Base-by-base conservation (phyloP, 2,797 vertebrate species). In the Sebastes minor region DNA sequence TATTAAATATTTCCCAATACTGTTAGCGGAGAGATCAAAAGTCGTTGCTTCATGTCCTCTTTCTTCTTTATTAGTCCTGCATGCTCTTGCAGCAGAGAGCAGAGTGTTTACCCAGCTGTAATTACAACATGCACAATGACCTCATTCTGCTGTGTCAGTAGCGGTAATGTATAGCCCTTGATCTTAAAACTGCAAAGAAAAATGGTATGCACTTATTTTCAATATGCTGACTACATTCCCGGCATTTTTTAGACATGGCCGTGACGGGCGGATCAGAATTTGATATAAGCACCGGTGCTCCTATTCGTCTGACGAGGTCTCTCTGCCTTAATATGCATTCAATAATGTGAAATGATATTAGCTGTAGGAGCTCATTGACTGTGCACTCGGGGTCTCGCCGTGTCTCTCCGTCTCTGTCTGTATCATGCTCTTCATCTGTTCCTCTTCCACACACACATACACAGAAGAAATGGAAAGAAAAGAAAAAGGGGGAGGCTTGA, bases 281-380 rank as follows among this genome's bases (percentile, higher is more conserved):
- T 91, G 91, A 93, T 93, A 86, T 83, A 84, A 91, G 88, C 88
- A 28, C 71, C 4, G 86, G 28, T 82, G 89, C 89, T 90, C 84
- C 88, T 82, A 42, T 86, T 91, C 83, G 57, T 86, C 87, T 86
- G 88, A 88, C 90, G 78, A 86, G 76, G 88, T 83, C 88, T 74
- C 88, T 86, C 76, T 62, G 80, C 73, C 90, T 89, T 87, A 74
- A 90, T 87, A 88, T 85, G 88, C 91, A 91, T 92, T 89, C 90
- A 84, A 90, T 92, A 88, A 92, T 89, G 87, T 89, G 85, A 90
- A 84, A 90, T 86, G 89, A 92, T 92, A 90, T 90, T 88, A 90
- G 87, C 90, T 87, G 90, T 83, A 84, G 87, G 89, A 92, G 90
- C 92, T 91, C 93, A 91, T 89, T 89, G 89, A 91, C 88, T 84